Conservation (phyloP, 2,888 invertebrate genomes). For the Dendrolimus houi region DNA sequence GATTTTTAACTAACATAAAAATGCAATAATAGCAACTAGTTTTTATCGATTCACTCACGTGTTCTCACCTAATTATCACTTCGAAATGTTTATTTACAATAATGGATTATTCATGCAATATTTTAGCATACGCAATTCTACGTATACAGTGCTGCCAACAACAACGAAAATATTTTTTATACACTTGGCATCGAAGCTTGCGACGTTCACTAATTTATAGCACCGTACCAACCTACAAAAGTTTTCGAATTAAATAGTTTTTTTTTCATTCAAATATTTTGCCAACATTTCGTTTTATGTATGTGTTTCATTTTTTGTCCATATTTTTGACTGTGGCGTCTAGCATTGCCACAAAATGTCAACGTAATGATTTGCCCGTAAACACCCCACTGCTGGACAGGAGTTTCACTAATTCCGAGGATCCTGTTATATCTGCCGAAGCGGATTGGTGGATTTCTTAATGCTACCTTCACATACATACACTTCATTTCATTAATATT, state of each 20-base stretch:
- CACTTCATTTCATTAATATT: no score
- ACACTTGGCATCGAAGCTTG: conserved; percentile 68
- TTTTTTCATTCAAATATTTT: conserved; percentile 43
- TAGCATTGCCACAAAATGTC: no score
- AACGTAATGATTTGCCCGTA: no score
- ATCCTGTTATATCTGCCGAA: no score
- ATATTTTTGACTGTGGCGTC: conserved; percentile 20
- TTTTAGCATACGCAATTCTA: conserved; percentile 8
- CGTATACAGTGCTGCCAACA: conserved; percentile 56
- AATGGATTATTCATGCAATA: conserved; percentile 11
- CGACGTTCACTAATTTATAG: conserved; percentile 61
- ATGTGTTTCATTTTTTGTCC: conserved; percentile 19
- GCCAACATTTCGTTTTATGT: conserved; percentile 24
- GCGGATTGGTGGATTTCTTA: no score
- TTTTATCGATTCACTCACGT: neutral
- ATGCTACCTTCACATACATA: no score
- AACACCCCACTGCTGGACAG: no score
- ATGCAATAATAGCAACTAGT: neutral
- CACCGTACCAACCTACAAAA: conserved; percentile 66
- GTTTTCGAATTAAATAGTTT: conserved; percentile 69
- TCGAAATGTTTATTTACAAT: neutral
- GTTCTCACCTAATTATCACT: neutral
- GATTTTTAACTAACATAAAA: neutral
- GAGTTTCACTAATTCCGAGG: no score
- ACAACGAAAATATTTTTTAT: conserved; percentile 35